These are phyloP conservation scores for Arctopsyche grandis DNA, from an alignment of 1,140 invertebrate genomes.

Conservation along the genomic window DNA sequence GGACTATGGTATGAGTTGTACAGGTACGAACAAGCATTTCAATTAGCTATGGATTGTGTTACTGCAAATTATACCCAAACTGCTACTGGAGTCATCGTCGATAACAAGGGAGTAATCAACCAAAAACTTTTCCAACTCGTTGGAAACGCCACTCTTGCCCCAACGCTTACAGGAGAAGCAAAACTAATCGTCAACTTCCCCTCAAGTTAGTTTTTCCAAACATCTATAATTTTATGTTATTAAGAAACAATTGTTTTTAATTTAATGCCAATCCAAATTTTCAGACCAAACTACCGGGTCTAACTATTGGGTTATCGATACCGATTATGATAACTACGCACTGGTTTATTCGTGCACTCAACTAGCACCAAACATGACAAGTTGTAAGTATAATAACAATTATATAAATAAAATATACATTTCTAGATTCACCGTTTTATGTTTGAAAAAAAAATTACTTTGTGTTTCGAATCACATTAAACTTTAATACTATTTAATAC, in stretches of 20 bases:
- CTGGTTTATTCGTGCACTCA: conserved; percentile 37
- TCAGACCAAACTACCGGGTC: background rate
- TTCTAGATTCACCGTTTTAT: background rate
- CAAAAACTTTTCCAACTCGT: background rate
- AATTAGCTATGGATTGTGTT: conserved; percentile 37
- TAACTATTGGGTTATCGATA: conserved; percentile 43
- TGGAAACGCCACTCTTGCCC: conserved; percentile 29
- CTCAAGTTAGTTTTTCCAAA: background rate
- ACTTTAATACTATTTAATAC: no score
- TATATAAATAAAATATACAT: background rate
- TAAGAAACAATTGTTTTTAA: background rate
- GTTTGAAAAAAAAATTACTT: no score
- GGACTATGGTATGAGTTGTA: conserved; percentile 44
- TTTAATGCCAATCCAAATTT: background rate
- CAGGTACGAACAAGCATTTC: conserved; percentile 17
- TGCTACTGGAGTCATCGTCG: background rate
- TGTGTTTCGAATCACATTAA: no score
- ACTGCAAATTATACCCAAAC: conserved; percentile 33
- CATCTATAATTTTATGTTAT: background rate
- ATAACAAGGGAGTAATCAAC: conserved; percentile 38
- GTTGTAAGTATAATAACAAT: background rate
- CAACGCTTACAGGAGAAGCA: background rate
- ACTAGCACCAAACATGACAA: background rate
- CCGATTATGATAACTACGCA: conserved; percentile 42
- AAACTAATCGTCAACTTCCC: conserved; percentile 26